These are phyloP conservation scores for Cryptomyrus ogoouensis DNA, from an alignment of 2,113 vertebrate genomes.

Conservation along the genomic window DNA sequence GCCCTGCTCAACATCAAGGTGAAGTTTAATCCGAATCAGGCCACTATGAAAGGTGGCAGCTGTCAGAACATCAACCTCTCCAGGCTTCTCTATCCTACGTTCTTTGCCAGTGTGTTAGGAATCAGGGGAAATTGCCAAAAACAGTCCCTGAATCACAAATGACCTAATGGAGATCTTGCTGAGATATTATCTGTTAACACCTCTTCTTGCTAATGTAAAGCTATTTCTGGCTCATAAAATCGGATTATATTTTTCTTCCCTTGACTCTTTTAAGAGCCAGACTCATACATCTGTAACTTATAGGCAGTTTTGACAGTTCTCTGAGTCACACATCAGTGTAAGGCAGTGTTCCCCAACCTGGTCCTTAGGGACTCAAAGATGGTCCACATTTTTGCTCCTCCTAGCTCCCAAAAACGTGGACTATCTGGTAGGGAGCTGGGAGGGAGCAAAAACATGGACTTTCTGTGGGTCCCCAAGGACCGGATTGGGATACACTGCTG, in stretches of 20 bases:
- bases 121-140: background rate
- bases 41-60: background rate
- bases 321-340: background rate
- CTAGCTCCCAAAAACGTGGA: background rate
- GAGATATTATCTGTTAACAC: background rate
- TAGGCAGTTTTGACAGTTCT: background rate
- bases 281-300: background rate
- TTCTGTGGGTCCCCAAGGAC: background rate
- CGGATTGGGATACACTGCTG: background rate
- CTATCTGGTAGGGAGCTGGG: background rate
- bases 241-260: background rate
- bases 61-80: background rate
- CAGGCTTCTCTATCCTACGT: background rate
- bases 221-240: background rate
- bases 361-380: background rate
- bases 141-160: background rate
- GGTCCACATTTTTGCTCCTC: background rate
- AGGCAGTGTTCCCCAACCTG: background rate
- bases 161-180: background rate
- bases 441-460: background rate
- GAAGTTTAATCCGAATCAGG: background rate
- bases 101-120: background rate
- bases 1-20: background rate
- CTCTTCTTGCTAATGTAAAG: background rate
- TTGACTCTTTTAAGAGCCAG: background rate